Conservation (phyloP, 2,888 invertebrate genomes). For the Ochropacha duplaris region DNA sequence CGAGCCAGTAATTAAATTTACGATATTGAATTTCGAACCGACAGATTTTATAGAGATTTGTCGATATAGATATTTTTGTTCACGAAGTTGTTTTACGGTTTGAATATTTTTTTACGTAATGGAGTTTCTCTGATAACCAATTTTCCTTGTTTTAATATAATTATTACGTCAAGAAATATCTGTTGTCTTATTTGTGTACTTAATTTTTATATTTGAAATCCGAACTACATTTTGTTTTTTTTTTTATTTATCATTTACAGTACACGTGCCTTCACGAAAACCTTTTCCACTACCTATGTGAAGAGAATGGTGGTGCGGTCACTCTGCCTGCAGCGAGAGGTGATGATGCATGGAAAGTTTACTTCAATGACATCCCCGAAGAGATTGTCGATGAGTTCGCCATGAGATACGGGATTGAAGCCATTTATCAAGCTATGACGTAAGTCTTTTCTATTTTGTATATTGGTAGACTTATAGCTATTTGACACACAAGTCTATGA, state of each 20-base stretch:
- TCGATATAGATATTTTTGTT: background rate
- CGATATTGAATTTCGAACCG: slow-evolving; percentile 2
- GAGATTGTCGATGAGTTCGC: slow-evolving; percentile 99
- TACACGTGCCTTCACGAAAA: slow-evolving; percentile 99
- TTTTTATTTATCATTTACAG: slow-evolving; percentile 39
- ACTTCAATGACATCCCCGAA: slow-evolving; percentile 98
- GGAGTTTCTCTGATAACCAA: background rate
- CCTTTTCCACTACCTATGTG: slow-evolving; percentile 98
- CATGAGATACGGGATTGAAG: slow-evolving; percentile 99
- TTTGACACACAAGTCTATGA: too few species aligned
- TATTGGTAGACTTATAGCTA: too few species aligned
- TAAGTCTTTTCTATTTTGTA: slow-evolving; percentile 74
- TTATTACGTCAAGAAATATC: background rate
- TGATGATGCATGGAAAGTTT: slow-evolving; percentile 99
- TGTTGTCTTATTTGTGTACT: background rate
- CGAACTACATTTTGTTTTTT: background rate
- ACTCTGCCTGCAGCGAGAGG: slow-evolving; percentile 96
- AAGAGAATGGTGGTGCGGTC: slow-evolving; percentile 94
- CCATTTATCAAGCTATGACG: slow-evolving; percentile 99
- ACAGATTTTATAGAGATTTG: background rate
- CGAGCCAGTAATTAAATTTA: background rate
- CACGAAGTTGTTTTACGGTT: background rate
- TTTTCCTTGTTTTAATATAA: background rate
- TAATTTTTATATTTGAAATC: background rate
- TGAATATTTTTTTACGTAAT: background rate